Percentiles rank a stretch among this genome's conserved stretches.
Conservation (phyloP, 2,797 vertebrate species). For the Pseudocheirus occidentalis region DNA sequence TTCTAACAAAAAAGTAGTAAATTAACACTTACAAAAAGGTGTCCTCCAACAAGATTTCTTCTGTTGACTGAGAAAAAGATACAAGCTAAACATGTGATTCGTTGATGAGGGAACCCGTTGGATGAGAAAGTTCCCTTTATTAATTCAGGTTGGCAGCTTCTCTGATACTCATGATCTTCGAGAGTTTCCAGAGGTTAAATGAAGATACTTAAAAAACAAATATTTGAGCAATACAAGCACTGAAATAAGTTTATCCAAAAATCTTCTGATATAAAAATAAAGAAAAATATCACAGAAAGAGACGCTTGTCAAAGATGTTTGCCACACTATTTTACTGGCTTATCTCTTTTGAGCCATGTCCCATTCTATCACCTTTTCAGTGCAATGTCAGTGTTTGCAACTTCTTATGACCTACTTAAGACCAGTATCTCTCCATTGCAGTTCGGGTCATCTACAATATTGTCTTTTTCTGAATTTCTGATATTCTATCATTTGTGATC, state of each 20-base stretch:
- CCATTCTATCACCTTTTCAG: neutral
- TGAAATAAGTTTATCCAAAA: neutral
- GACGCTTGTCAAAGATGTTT: neutral
- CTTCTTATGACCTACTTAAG: neutral
- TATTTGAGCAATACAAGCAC: neutral
- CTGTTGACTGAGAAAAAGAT: neutral
- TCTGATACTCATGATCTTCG: too few relatives aligned
- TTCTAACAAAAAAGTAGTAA: neutral
- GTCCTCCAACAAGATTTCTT: neutral
- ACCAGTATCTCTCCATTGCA: neutral
- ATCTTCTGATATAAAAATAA: neutral
- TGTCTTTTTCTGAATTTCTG: neutral
- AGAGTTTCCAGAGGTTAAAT: neutral
- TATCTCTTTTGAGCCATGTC: neutral
- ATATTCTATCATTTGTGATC: neutral
- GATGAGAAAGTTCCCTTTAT: neutral
- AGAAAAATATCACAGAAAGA: neutral
- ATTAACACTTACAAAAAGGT: too few relatives aligned
- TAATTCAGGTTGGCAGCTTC: neutral
- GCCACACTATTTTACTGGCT: neutral
- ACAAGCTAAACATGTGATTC: neutral
- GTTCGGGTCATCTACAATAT: neutral
- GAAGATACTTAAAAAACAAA: neutral
- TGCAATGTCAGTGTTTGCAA: neutral
- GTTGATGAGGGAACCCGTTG: neutral